A percentile compares a stretch with the other conserved stretches of the same genome.
Conservation (phyloP, 2,888 invertebrate genomes). For the Drosophila formosana region DNA sequence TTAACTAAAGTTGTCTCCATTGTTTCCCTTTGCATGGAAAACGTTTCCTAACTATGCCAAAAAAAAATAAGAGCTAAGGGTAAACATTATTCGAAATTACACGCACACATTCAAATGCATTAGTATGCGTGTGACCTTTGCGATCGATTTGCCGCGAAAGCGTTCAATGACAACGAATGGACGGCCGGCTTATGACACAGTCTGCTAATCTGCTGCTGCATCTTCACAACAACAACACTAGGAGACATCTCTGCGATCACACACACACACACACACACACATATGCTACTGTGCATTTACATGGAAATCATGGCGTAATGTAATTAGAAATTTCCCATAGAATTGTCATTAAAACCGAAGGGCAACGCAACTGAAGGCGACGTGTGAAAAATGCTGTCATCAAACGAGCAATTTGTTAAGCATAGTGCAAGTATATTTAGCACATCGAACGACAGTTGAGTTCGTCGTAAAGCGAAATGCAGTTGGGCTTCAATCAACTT, state of each 20-base stretch:
- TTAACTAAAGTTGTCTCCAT: slow-evolving; percentile 54
- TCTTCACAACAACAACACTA: neutral
- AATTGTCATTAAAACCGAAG: slow-evolving; percentile 11
- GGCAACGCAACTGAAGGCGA: slow-evolving; percentile 14
- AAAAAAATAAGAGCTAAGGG: slow-evolving; percentile 29
- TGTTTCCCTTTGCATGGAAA: slow-evolving; percentile 40
- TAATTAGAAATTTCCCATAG: slow-evolving; percentile 15
- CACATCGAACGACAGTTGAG: neutral
- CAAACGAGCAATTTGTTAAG: slow-evolving; percentile 8
- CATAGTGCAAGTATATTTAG: neutral
- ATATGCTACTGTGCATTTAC: slow-evolving; percentile 4
- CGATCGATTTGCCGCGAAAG: slow-evolving; percentile 51
- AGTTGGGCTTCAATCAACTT: neutral
- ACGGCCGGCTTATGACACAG: slow-evolving; percentile 31
- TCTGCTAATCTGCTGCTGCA: slow-evolving; percentile 42
- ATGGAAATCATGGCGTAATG: slow-evolving; percentile 13
- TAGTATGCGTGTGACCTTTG: slow-evolving; percentile 11
- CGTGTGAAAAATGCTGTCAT: slow-evolving; percentile 14
- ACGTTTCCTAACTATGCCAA: slow-evolving; percentile 38
- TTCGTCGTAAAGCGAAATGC: neutral
- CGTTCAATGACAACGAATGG: slow-evolving; percentile 44
- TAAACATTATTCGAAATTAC: slow-evolving; percentile 2
- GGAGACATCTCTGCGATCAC: slow-evolving; percentile 15
- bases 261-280: neutral
- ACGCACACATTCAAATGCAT: slow-evolving; percentile 6